Evolutionary conservation across 1,140 invertebrate genomes (phyloP), one percentile per base, ranked within the genome.

Genomic region (Lordiphosa stackelbergi): DNA sequence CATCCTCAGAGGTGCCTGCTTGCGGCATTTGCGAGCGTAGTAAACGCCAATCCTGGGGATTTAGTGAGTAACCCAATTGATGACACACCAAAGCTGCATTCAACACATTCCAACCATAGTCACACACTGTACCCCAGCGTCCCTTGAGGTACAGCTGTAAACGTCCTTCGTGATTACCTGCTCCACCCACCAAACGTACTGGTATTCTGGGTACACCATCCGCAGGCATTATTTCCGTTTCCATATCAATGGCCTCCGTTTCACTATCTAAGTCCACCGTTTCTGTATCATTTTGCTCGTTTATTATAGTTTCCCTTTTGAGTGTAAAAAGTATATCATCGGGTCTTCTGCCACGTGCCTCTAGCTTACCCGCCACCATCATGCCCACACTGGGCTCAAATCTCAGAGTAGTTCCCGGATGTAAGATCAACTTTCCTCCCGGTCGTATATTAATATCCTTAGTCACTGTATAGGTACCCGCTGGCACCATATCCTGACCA

Each of bases 51-150:
- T 98, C 96, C 53, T 95, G 91, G 2, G 96, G 96, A 88, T 99
- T 97, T 5, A 98, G 90, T 0, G 95, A 95, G 45, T 97, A 90
- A 0, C 98, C 98, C 53, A 99, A 88, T 88, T 99, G 97, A 89
- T 98, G 95, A 85, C 98, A 99, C 0, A 96, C 97, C 13, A 99
- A 88, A 0, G 96, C 94, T 2, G 98, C 97, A 73, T 97, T 94
- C 41, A 92, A 90, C n/a, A 96, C 93, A 42, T 93, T 97, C 97
- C 98, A 99, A 22, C 94, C 94, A 86, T 99, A 95, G 89, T 96
- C 96, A 83, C 98, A 99, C 4, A 99, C 95, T 0, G 97, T 98
- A 43, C 98, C 98, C 98, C 98, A 99, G 88, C 93, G 92, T 11
- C 93, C 91, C 59, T 94, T 92, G 5, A 98, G 89, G 70, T 92